These are phyloP conservation scores for Cygnus olor DNA, from an alignment of 2,797 vertebrate species.

Conservation along the genomic window DNA sequence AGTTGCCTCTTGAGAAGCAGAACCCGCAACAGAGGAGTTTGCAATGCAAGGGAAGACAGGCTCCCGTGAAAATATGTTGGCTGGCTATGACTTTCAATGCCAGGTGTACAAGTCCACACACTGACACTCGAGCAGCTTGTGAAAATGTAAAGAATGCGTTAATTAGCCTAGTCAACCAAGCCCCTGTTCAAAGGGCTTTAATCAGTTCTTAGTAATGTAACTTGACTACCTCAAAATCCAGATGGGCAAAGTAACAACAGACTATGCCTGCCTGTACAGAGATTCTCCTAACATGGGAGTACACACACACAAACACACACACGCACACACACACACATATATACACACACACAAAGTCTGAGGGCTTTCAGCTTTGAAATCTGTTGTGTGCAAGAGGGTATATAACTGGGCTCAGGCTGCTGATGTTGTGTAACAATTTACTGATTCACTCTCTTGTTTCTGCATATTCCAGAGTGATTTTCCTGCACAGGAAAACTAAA, in stretches of 20 bases:
- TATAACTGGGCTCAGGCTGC: not conserved
- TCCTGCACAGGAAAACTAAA: not conserved
- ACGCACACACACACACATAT: not conserved
- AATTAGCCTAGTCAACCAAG: not conserved
- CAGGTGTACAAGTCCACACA: not conserved
- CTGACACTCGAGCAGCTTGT: not conserved
- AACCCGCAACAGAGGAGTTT: not conserved
- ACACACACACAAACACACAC: not conserved
- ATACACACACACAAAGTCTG: not conserved
- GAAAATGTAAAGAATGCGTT: not conserved
- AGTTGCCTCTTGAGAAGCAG: not conserved
- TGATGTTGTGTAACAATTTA: not conserved
- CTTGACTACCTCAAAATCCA: not conserved
- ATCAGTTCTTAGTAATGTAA: not conserved
- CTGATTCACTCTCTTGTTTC: not conserved
- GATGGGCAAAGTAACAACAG: not conserved
- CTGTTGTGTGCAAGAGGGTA: not conserved
- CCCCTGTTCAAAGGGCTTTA: not conserved
- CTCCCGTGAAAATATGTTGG: not conserved
- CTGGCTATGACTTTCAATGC: not conserved
- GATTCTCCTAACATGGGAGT: not conserved
- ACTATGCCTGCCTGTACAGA: not conserved
- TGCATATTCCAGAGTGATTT: not conserved
- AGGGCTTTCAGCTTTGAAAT: not conserved
- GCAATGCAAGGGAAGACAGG: not conserved